phyloP scores from a whole-genome alignment of 2,888 invertebrate genomes.

The Harpalus rufipes region DNA sequence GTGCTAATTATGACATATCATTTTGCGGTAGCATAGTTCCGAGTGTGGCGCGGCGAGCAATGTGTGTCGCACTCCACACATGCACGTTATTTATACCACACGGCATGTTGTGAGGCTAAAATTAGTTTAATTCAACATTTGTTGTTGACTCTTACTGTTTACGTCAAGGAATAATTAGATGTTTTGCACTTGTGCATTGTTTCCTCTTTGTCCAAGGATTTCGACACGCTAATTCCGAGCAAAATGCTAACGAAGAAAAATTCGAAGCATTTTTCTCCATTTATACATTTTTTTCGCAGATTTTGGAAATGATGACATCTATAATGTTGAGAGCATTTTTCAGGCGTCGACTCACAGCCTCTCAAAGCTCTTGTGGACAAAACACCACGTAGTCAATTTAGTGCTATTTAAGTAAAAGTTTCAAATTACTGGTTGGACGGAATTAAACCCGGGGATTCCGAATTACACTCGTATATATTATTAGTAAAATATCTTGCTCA shows the following conservation, averaged over 20 bases:
- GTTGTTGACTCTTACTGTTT: constrained; percentile 19
- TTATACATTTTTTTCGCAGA: neutral
- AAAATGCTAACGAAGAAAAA: neutral
- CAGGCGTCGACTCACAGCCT: neutral
- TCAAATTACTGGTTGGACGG: too few species aligned
- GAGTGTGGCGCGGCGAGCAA: neutral
- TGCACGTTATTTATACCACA: constrained; percentile 12
- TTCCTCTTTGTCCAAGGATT: constrained; percentile 9
- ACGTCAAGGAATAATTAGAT: constrained; percentile 23
- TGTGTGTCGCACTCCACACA: neutral
- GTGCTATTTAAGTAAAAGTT: too few species aligned
- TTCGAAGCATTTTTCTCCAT: neutral
- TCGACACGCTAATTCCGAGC: neutral
- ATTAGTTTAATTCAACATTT: constrained; percentile 42
- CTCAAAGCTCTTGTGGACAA: neutral
- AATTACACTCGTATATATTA: too few species aligned
- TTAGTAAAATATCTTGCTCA: too few species aligned
- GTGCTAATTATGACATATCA: constrained; percentile 55
- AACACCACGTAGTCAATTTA: neutral
- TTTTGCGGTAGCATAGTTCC: constrained; percentile 25
- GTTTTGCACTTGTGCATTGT: constrained; percentile 2
- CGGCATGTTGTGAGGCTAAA: constrained; percentile 33
- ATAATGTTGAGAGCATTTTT: too few species aligned
- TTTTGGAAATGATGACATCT: neutral
- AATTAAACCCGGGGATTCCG: too few species aligned